These are phyloP conservation scores for Zaprionus lachaisei DNA, from an alignment of 1,140 invertebrate genomes.

Conservation along the genomic window DNA sequence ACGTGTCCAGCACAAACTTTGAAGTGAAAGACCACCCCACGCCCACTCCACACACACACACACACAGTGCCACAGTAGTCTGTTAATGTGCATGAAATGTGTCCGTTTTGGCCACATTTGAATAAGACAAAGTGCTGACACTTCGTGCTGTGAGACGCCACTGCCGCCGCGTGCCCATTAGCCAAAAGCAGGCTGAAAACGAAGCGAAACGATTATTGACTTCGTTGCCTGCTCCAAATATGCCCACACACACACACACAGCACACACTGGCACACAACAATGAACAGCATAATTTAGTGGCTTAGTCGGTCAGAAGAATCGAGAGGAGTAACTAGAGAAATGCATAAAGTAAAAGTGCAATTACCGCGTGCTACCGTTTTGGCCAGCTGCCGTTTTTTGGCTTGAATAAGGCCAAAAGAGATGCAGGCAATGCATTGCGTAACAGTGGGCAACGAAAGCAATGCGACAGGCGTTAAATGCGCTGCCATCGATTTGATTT, in stretches of 20 bases:
- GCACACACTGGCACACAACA: slow-evolving; percentile 20
- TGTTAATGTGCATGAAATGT: slow-evolving; percentile 37
- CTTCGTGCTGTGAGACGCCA: slow-evolving; percentile 58
- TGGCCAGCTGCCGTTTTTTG: slow-evolving; percentile 16
- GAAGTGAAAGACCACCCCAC: slow-evolving; percentile 36
- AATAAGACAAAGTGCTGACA: slow-evolving; percentile 60
- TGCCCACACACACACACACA: slow-evolving; percentile 28
- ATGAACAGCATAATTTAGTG: slow-evolving; percentile 41
- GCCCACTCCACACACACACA: neutral
- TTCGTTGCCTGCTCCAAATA: slow-evolving; percentile 38
- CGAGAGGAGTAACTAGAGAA: slow-evolving; percentile 44
- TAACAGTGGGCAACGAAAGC: slow-evolving; percentile 66
- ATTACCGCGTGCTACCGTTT: slow-evolving; percentile 53
- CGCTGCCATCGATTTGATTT: slow-evolving; percentile 78
- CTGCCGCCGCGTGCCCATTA: slow-evolving; percentile 64
- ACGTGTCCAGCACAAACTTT: slow-evolving; percentile 37
- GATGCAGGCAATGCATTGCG: slow-evolving; percentile 49
- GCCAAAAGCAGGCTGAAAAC: slow-evolving; percentile 55
- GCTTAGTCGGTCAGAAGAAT: slow-evolving; percentile 38
- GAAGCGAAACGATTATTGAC: slow-evolving; percentile 64
- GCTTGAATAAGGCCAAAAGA: slow-evolving; percentile 21
- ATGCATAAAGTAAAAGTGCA: slow-evolving; percentile 61
- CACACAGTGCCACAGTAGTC: slow-evolving; percentile 20
- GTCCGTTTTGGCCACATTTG: slow-evolving; percentile 40
- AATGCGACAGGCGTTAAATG: slow-evolving; percentile 81